Evolutionary conservation across 92 coral and sea anemone species (phyloP).

Genomic region (Epizoanthus scotinus): DNA sequence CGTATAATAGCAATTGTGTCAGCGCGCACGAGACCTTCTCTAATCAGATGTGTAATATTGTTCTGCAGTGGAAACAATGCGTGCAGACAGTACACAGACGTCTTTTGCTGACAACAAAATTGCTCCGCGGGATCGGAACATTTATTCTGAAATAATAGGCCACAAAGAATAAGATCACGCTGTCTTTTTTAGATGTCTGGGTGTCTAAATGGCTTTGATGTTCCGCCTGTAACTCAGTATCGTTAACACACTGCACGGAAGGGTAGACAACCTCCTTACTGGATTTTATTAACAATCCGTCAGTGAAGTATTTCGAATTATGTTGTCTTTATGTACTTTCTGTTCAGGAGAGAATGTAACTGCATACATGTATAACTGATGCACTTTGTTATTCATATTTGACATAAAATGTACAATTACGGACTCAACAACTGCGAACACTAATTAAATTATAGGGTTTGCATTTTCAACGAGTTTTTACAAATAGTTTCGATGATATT

Average conservation of each 20-base stretch:
- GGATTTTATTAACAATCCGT: neutral
- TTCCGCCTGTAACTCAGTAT: conserved; percentile 12
- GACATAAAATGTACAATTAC: neutral
- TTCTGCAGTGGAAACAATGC: conserved; percentile 6
- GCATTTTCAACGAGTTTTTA: neutral
- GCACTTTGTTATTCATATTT: neutral
- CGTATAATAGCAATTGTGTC: conserved; percentile 30
- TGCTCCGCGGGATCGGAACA: conserved; percentile 39
- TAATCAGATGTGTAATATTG: conserved; percentile 30
- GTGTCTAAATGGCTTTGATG: conserved; percentile 41
- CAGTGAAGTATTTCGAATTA: neutral
- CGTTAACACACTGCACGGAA: conserved; percentile 17
- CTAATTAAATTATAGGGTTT: neutral
- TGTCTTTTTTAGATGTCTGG: conserved; percentile 40
- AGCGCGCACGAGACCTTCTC: neutral
- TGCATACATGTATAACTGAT: neutral
- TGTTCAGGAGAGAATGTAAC: neutral
- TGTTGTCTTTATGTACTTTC: neutral
- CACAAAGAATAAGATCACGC: conserved; percentile 38
- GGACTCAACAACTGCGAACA: neutral
- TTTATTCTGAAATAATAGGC: conserved; percentile 24
- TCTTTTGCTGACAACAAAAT: conserved; percentile 20
- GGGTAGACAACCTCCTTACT: neutral
- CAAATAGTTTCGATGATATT: neutral
- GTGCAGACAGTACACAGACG: neutral